Evolutionary conservation across 2,113 vertebrate species (phyloP).

Genomic region (Hypomesus transpacificus): DNA sequence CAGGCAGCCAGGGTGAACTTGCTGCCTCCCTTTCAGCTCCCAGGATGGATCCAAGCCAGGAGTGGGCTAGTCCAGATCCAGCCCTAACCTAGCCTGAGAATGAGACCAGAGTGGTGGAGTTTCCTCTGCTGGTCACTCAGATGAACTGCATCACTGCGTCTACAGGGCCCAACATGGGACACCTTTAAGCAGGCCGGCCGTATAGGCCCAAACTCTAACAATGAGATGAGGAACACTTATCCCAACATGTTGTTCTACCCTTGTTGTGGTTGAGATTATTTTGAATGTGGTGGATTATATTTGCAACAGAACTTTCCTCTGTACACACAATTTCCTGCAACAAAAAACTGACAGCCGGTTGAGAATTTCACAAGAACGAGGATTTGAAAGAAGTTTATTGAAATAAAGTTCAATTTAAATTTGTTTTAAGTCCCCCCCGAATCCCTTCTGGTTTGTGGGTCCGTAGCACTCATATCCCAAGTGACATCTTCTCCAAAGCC

Average conservation of each 20-base stretch:
- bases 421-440: conserved; percentile 30
- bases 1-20: conserved; percentile 65
- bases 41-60: conserved; percentile 58
- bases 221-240: too few species aligned
- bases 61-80: conserved; percentile 32
- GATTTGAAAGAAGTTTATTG: conserved; percentile 76
- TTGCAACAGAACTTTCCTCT: too few species aligned
- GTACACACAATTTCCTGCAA: background rate
- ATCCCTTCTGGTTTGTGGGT: conserved; percentile 74
- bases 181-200: too few species aligned
- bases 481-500: conserved; percentile 56
- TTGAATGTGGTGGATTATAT: too few species aligned
- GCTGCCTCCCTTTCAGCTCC: conserved; percentile 57
- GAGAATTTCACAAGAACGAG: conserved; percentile 48
- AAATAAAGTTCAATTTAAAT: conserved; percentile 75
- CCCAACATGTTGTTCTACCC: too few species aligned
- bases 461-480: conserved; percentile 60
- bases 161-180: too few species aligned
- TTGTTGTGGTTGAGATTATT: too few species aligned
- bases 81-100: too few species aligned
- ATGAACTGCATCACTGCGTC: too few species aligned
- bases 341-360: conserved; percentile 20
- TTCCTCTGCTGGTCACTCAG: background rate
- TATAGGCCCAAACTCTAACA: background rate
- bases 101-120: too few species aligned